phyloP scores from a whole-genome alignment of 2,888 invertebrate genomes.

The Saturnia japonica region DNA sequence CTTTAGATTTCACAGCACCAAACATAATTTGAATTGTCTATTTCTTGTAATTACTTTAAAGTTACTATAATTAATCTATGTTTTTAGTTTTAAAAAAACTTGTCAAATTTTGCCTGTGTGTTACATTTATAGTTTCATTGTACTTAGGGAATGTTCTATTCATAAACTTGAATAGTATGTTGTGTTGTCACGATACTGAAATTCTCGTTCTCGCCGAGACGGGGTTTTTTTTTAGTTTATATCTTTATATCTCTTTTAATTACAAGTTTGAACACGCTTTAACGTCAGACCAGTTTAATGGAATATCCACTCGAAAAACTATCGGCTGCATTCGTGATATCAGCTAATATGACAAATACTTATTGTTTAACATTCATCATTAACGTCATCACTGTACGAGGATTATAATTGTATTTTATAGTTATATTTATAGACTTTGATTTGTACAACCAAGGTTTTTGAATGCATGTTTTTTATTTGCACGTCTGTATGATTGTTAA shows the following conservation, averaged over 20 bases:
- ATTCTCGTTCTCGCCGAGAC: not conserved
- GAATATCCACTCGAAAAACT: conserved; percentile 49
- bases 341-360: conserved; percentile 64
- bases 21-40: not conserved
- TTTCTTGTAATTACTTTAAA: not conserved
- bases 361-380: conserved; percentile 72
- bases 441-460: conserved; percentile 44
- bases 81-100: not conserved
- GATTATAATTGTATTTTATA: conserved; percentile 57
- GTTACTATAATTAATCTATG: not conserved
- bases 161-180: not conserved
- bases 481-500: conserved; percentile 5
- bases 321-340: conserved; percentile 59
- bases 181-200: conserved; percentile 2
- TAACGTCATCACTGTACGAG: conserved; percentile 59
- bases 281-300: conserved; percentile 57
- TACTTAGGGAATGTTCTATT: not conserved
- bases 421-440: conserved; percentile 61
- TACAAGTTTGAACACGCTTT: conserved; percentile 58
- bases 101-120: not conserved
- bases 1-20: not conserved
- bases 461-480: conserved; percentile 53
- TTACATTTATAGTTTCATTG: not conserved
- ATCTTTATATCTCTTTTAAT: conserved; percentile 26
- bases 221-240: not conserved